phyloP scores from a whole-genome alignment of 2,797 vertebrate species.

The Myotis vivesi region DNA sequence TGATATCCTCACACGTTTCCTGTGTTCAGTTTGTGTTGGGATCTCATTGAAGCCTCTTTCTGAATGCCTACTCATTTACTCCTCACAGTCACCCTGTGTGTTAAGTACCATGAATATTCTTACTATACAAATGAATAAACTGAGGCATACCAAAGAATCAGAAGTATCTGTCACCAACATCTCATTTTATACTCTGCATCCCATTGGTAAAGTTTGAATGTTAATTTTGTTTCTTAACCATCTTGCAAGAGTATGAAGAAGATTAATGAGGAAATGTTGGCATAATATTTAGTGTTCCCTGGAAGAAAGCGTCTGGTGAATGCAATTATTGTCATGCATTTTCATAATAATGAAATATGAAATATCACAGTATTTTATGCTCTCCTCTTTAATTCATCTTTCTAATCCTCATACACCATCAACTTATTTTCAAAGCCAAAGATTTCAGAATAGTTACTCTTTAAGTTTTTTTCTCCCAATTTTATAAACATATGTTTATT shows the following conservation, averaged over 20 bases:
- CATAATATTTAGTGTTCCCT: constrained; percentile 59
- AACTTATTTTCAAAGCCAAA: constrained; percentile 44
- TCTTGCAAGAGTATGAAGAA: constrained; percentile 54
- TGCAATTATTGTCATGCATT: constrained; percentile 57
- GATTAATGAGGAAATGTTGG: constrained; percentile 66
- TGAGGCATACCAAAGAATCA: background rate
- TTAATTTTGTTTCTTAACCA: constrained; percentile 28
- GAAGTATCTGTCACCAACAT: background rate
- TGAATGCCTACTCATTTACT: background rate
- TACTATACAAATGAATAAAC: background rate
- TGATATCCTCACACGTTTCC: background rate
- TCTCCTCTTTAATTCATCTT: constrained; percentile 50
- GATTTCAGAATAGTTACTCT: background rate
- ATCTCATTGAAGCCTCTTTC: background rate
- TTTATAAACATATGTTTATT: background rate
- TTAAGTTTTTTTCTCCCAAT: constrained; percentile 3
- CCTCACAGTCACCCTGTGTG: background rate
- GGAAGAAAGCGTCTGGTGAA: constrained; percentile 65
- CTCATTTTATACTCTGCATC: background rate
- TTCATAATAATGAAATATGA: constrained; percentile 67
- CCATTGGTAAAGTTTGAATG: background rate
- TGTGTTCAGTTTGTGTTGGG: background rate
- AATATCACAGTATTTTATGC: constrained; percentile 46
- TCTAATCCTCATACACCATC: background rate
- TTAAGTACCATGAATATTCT: background rate